Conservation (phyloP, 2,888 invertebrate species). For the Nymphalis c-album region DNA sequence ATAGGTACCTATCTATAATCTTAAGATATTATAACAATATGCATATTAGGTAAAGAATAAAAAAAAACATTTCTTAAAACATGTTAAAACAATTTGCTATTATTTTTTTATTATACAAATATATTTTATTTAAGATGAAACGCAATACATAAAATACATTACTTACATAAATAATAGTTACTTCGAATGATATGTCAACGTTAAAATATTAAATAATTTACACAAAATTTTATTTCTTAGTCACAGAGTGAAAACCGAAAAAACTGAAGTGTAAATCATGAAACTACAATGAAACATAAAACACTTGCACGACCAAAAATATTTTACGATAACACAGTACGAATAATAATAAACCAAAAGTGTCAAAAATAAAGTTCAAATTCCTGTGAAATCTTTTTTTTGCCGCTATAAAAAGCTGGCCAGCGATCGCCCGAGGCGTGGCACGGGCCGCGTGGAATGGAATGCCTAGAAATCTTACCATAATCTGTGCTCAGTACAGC, state of each 20-base stretch:
- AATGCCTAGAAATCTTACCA: slow-evolving; percentile 61
- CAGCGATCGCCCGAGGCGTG: slow-evolving; percentile 58
- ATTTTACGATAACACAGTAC: slow-evolving; percentile 8
- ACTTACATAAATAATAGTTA: too few relatives aligned
- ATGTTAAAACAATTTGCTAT: too few relatives aligned
- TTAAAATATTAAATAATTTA: slow-evolving; percentile 10
- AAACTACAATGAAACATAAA: slow-evolving; percentile 58
- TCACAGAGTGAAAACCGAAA: slow-evolving; percentile 14
- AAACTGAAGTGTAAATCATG: slow-evolving; percentile 42
- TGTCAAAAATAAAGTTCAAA: slow-evolving; percentile 39
- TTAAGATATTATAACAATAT: too few relatives aligned
- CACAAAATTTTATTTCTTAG: slow-evolving; percentile 5
- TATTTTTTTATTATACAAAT: too few relatives aligned
- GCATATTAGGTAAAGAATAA: too few relatives aligned
- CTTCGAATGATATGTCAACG: too few relatives aligned
- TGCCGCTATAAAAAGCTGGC: slow-evolving; percentile 39
- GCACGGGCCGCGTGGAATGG: slow-evolving; percentile 60
- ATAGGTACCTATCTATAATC: too few relatives aligned
- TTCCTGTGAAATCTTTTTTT: slow-evolving; percentile 31
- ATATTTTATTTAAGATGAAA: background rate
- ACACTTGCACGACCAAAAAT: slow-evolving; percentile 46
- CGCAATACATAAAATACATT: too few relatives aligned
- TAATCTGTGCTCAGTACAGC: slow-evolving; percentile 53
- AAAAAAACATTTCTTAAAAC: too few relatives aligned
- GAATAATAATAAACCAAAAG: slow-evolving; percentile 42